Evolutionary conservation across 2,797 vertebrate species (phyloP).

Genomic region (Myoxocephalus aenaeus): DNA sequence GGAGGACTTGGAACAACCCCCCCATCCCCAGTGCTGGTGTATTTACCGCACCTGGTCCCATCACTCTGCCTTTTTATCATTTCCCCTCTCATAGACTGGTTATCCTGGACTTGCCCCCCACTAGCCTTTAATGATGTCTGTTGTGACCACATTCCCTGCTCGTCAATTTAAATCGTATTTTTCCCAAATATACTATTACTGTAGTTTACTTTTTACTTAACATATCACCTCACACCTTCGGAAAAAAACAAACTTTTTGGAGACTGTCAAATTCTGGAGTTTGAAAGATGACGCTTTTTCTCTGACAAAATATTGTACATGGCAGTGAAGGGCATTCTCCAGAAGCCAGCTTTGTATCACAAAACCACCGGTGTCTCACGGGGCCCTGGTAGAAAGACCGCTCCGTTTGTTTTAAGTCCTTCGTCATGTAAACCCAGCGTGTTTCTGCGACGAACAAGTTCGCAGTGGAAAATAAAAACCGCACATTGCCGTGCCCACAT

Average conservation of each 20-base stretch:
- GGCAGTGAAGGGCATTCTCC: slow-evolving; percentile 30
- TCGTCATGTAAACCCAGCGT: slow-evolving; percentile 57
- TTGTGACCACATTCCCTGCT: slow-evolving; percentile 53
- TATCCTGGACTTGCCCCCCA: slow-evolving; percentile 42
- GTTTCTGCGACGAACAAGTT: slow-evolving; percentile 38
- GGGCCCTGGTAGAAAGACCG: slow-evolving; percentile 52
- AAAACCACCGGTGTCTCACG: slow-evolving; percentile 52
- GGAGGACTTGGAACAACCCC: slow-evolving; percentile 29
- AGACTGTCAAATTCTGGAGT: slow-evolving; percentile 24
- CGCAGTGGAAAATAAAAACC: slow-evolving; percentile 56
- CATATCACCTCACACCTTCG: slow-evolving; percentile 12
- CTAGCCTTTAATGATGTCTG: slow-evolving; percentile 58
- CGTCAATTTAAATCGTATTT: background rate
- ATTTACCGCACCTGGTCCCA: slow-evolving; percentile 60
- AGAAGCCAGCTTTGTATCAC: slow-evolving; percentile 36
- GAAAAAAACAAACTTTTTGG: slow-evolving; percentile 12
- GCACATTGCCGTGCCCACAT: slow-evolving; percentile 44
- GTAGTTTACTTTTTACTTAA: slow-evolving; percentile 18
- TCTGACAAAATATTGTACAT: slow-evolving; percentile 34
- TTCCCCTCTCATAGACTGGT: slow-evolving; percentile 57
- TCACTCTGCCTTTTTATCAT: slow-evolving; percentile 59
- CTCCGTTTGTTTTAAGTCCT: slow-evolving; percentile 69
- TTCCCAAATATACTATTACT: slow-evolving; percentile 2
- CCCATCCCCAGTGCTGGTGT: slow-evolving; percentile 50
- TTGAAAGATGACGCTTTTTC: slow-evolving; percentile 22